Base-by-base conservation (phyloP, 2,888 invertebrate species). In the Agrochola litura region DNA sequence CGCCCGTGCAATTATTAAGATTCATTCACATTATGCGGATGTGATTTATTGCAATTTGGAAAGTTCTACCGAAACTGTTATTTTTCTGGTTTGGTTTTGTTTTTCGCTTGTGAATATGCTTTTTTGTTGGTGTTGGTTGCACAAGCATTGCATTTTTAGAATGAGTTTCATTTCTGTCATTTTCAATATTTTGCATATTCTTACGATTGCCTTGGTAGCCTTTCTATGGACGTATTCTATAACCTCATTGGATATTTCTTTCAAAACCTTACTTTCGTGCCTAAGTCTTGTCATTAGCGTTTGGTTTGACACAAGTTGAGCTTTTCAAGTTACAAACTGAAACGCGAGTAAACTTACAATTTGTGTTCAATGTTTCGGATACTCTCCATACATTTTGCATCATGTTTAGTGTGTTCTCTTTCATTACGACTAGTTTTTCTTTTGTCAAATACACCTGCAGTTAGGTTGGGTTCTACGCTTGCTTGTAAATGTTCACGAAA, bases 1-100 rank as follows among this genome's bases (percentile, higher is more conserved):
- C 64, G 72, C 16, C 46, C 63, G 68, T 81, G 86, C 84, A 83
- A 73, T 83, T 77, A 86, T 85, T 81, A 83, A 81, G 86, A 68
- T 76, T 78, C 70, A 76, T 75, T 56, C 81, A 83, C 81, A 86
- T 61, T 67, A 81, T 67, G 46, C 69, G 25, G 14, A 58, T 65
- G 37, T 81, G 72, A 73, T 80, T 85, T 85, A 79, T 79, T 61
- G 43, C 25, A 72, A 64, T 52, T 41, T 63, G 12, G 12, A 49
- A 60, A 63, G 52, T 66, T 82, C 49, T 43, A 37, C 49, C 41
- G 6, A 30, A 60, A 56, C 25, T 43, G 14, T 46, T n/a, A 37
- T 43, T 54, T 73, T 72, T 61, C 22, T 4, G 25, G 0, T 63
- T 58, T 10, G 0, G 54, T 72, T 60, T 73, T 19, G 12, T 30